Evolutionary conservation across 2,888 invertebrate species (phyloP).

Genomic region (Neoscelio sp.): DNA sequence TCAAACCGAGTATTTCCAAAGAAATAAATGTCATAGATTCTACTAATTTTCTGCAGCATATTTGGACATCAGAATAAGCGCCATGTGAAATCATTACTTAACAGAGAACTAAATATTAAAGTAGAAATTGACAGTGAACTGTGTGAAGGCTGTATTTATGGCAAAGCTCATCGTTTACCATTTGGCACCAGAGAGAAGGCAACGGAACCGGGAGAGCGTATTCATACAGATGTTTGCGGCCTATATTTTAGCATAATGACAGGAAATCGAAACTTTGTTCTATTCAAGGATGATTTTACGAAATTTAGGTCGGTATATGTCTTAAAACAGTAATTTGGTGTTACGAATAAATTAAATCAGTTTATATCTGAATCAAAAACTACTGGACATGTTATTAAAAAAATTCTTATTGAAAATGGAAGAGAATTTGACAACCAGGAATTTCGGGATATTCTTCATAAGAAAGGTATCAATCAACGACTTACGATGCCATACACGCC

Average conservation of each 20-base stretch:
- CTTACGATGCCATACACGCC: slow-evolving; percentile 43
- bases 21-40: slow-evolving; percentile 48
- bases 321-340: slow-evolving; percentile 63
- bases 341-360: slow-evolving; percentile 35
- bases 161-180: slow-evolving; percentile 72
- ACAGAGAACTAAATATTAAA: slow-evolving; percentile 69
- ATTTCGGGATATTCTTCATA: slow-evolving; percentile 17
- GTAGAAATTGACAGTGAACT: slow-evolving; percentile 69
- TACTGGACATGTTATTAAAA: slow-evolving; percentile 39
- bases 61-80: slow-evolving; percentile 78
- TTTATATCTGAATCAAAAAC: slow-evolving; percentile 65
- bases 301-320: slow-evolving; percentile 58
- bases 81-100: slow-evolving; percentile 72
- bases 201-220: slow-evolving; percentile 53
- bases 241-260: slow-evolving; percentile 59
- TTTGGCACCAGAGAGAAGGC: slow-evolving; percentile 69
- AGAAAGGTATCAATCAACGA: slow-evolving; percentile 41
- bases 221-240: slow-evolving; percentile 67
- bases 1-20: slow-evolving; percentile 51
- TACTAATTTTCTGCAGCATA: slow-evolving; percentile 67
- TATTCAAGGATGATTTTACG: slow-evolving; percentile 67
- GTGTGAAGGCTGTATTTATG: slow-evolving; percentile 71
- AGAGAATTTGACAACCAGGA: slow-evolving; percentile 44
- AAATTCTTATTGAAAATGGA: slow-evolving; percentile 35
- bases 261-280: slow-evolving; percentile 60